Conservation (phyloP, 2,113 vertebrate species). For the Calidris pugnax region DNA sequence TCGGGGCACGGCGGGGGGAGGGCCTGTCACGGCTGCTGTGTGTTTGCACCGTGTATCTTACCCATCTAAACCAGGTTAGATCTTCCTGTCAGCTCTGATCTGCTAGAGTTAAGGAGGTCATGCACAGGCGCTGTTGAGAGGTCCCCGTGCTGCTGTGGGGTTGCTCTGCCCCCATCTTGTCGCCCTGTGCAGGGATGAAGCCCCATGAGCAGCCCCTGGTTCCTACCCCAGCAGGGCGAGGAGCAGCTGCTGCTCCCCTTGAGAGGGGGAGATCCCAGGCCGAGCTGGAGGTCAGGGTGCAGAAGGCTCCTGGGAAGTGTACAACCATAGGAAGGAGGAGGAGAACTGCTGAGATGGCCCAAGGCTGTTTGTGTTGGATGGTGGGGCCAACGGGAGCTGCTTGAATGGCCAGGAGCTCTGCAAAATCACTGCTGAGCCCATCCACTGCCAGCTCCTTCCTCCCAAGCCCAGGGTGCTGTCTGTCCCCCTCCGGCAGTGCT, state of each 20-base stretch:
- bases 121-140: neutral
- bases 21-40: neutral
- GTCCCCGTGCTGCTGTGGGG: neutral
- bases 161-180: neutral
- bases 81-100: neutral
- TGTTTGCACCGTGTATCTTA: neutral
- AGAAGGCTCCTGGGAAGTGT: too few species aligned
- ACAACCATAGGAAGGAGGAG: neutral
- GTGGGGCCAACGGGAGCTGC: neutral
- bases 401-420: neutral
- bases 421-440: neutral
- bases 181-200: neutral
- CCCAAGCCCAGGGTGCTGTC: fast-evolving
- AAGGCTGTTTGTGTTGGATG: neutral
- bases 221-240: neutral
- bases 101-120: neutral
- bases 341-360: too few species aligned
- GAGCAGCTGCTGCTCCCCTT: neutral
- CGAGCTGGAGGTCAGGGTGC: neutral
- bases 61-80: neutral
- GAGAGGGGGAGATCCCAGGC: neutral
- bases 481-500: neutral
- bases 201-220: neutral
- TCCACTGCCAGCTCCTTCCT: neutral
- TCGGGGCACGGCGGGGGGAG: fast-evolving